Evolutionary conservation across 2,888 invertebrate genomes (phyloP), one percentile per base, ranked within the genome.

Genomic region (Dascillus cervinus): DNA sequence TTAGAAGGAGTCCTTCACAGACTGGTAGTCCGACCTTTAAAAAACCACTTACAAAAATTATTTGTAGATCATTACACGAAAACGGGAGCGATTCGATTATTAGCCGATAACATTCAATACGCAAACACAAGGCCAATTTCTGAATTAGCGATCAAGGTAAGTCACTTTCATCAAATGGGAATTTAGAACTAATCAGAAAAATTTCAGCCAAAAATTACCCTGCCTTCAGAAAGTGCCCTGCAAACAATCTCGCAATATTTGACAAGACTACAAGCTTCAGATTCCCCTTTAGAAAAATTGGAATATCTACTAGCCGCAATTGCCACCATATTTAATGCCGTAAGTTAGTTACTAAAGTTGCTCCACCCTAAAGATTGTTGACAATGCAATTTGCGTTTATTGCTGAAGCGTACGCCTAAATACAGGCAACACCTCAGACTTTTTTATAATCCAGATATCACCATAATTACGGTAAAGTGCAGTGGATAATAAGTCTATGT

Each of bases 1-100:
- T 68, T 96, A 49, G 96, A 97, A 66, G 85, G 86, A 37, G 91
- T 95, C 40, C 83, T 97, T 74, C 92, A 94, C 65, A 80, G 87
- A 47, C 70, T 95, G 48, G 88, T 96, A 13, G 85, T 96, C 17
- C 70, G 82, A 30, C 92, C 92, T 4, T 66, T 94, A 42, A 80
- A 89, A 41, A 79, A 82, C 36, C 84, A 88, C 53, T 75, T 94
- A 39, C 88, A 90, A 58, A 73, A 79, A 45, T 70, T 90, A 50
- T 82, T 91, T 55, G 85, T 95, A 39, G 85, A 91, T 29, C 87
- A 89, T 70, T 96, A 92, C 59, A 87, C 80, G 3, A 65, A 72
- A 41, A 72, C 74, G 11, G 74, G 80, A 12, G 85, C 85, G 40
- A 79, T 88, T 34, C 75, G 82, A 34, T 67, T 81, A 24, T 64